A percentile compares a stretch with the other conserved stretches of the same genome.
phyloP scores from a whole-genome alignment of 2,113 vertebrate genomes.

The Ciconia stormi region DNA sequence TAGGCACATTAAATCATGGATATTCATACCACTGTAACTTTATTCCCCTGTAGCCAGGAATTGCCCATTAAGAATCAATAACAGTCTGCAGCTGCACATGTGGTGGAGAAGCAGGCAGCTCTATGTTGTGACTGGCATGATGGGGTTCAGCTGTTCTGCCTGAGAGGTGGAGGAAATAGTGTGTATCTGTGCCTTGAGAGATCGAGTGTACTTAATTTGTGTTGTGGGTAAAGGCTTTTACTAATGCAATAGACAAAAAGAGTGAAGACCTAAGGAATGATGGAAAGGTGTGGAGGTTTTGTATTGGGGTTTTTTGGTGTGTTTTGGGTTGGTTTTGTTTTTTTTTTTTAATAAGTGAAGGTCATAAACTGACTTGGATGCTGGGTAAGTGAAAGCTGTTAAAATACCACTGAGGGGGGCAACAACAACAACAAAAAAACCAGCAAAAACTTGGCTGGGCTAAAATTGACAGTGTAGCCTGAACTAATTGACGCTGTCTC shows the following conservation, averaged over 20 bases:
- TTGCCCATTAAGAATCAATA: background rate
- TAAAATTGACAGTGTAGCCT: background rate
- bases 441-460: background rate
- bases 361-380: background rate
- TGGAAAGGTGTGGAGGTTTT: background rate
- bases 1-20: background rate
- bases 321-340: background rate
- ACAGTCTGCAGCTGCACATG: background rate
- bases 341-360: background rate
- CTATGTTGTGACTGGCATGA: fast-evolving
- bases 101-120: background rate
- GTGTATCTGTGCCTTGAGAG: background rate
- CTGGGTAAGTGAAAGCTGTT: background rate
- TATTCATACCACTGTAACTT: background rate
- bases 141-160: background rate
- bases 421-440: background rate
- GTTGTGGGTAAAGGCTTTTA: background rate
- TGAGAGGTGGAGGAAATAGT: background rate
- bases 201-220: background rate
- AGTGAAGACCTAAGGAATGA: background rate
- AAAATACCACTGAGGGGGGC: background rate
- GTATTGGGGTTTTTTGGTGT: background rate
- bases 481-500: background rate
- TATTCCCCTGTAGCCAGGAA: background rate
- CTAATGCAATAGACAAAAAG: background rate